These are phyloP conservation scores for Acanthosepion esculentum DNA, from an alignment of 2,888 invertebrate genomes.

Conservation along the genomic window DNA sequence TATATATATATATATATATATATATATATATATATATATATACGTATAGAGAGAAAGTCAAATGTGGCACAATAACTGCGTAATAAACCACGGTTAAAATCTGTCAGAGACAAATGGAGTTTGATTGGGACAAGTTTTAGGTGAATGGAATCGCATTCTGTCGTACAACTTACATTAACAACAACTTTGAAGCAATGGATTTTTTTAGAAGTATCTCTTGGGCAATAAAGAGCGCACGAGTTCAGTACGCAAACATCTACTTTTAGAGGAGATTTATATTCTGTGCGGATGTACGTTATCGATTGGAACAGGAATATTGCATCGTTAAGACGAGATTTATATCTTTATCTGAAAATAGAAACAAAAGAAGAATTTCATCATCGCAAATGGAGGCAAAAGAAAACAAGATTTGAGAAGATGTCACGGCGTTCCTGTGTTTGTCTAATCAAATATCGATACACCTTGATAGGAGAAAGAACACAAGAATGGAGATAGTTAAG, in stretches of 20 bases:
- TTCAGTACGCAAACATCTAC: background rate
- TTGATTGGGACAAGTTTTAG: too few species aligned
- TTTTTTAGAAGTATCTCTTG: background rate
- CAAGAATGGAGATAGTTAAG: background rate
- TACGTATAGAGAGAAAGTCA: too few species aligned
- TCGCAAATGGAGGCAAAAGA: background rate
- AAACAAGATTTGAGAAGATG: background rate
- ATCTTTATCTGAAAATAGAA: slow-evolving; percentile 33
- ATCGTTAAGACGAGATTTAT: slow-evolving; percentile 11
- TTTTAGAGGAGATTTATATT: background rate
- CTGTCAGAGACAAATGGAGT: too few species aligned
- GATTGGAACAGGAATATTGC: background rate
- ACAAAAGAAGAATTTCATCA: background rate
- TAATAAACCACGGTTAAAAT: too few species aligned
- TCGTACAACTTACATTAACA: background rate
- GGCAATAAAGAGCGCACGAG: background rate
- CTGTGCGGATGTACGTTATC: background rate
- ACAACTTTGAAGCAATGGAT: background rate
- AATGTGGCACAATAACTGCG: too few species aligned
- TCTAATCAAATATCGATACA: background rate
- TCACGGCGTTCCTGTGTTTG: background rate
- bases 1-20: too few species aligned
- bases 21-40: too few species aligned
- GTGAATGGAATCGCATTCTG: background rate
- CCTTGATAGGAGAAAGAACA: too few species aligned